Base-by-base conservation (phyloP, 2,797 vertebrate genomes). In the Phrynocephalus guinanensis region DNA sequence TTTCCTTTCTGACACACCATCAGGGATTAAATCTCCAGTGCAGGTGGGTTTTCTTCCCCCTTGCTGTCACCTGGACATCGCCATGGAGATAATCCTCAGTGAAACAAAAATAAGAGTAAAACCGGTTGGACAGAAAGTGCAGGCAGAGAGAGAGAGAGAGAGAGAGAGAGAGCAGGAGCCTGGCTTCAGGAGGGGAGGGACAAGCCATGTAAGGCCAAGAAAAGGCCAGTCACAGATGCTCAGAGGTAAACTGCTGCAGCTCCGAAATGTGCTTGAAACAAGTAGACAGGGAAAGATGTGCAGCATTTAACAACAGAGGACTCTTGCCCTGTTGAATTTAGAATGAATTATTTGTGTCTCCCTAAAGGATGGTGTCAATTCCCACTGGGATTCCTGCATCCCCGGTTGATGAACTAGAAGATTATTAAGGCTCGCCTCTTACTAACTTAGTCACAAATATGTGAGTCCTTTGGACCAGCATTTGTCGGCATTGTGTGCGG, bases 51-150 rank as follows among this genome's bases (percentile, higher is more conserved):
- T 94, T 90, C 91, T 88, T 89, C 60, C 83, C 94, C 90, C 67
- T 82, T 89, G 92, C 94, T 91, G 95, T 96, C 97, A 97, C 97
- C 96, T 97, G 97, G 95, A 95, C 91, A 95, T 98, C 70, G 79
- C 96, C 79, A 88, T 96, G 96, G 91, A 33, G 88, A 97, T 95
- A 92, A 95, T 93, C 96, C 95, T 96, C 95, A 97, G 92, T 90
- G 94, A 97, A 96, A 95, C 93, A 92, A 91, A 92, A 96, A 96
- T 93, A 96, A 91, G 83, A 95, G 97, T 94, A 96, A 95, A 97
- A 98, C 97, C 95, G 96, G 98, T 98, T 97, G 88, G 96, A 96
- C 97, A 96, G 97, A 97, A 96, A 97, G 96, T 95, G 91, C 86
- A 5, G 83, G 87, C 7, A 0, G 28, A 83, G 86, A 72, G 86